Evolutionary conservation across 1,140 invertebrate species (phyloP), one percentile per base, ranked within the genome.

Genomic region (Caenorhabditis latens): DNA sequence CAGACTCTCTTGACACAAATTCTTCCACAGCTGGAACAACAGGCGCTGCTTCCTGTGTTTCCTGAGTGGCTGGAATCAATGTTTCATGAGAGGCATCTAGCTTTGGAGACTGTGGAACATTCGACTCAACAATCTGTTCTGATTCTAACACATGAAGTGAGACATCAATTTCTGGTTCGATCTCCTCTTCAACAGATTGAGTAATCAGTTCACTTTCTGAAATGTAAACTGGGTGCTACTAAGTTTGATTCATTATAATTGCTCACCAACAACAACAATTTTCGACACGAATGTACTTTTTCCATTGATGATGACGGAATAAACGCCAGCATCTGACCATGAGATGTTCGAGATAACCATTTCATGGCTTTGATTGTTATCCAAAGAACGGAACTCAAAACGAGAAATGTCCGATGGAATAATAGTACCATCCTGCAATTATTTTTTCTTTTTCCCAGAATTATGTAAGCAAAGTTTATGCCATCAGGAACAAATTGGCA

Each of bases 161-260:
- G 9, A 63, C 61, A 50, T 84, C 57, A 4, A 63, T 61, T 61
- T 84, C 57, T 61, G 57, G 83, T 24, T 87, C 86, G 19, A 57
- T 19, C 58, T 87, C 86, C 86, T 85, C 86, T 40, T 46, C 42
- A 46, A 87, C 58, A 7, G 82, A 58, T 87, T 87, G 83, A 75
- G 50, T 88, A 9, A 85, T 87, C 21, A 85, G 19, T 85, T 88
- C 87, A 24, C 71, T 32, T 24, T 79, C 71, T 79, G 71, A 21
- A 79, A 79, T 53, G 5, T 3, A 14, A 2, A 19, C 19, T 19
- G 3, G 21, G 57, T 58, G 57, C 13, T 79, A 11, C 7, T 50
- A 2, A n/a, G 6, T 50, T 16, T 43, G 46, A 50, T 50, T 79
- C 19, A 32, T 5, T 1, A 79, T 9, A 19, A 19, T 9, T 8